Evolutionary conservation across 1,140 invertebrate species (phyloP), one percentile per base, ranked within the genome.

Genomic region (Drosophila sturtevanti): DNA sequence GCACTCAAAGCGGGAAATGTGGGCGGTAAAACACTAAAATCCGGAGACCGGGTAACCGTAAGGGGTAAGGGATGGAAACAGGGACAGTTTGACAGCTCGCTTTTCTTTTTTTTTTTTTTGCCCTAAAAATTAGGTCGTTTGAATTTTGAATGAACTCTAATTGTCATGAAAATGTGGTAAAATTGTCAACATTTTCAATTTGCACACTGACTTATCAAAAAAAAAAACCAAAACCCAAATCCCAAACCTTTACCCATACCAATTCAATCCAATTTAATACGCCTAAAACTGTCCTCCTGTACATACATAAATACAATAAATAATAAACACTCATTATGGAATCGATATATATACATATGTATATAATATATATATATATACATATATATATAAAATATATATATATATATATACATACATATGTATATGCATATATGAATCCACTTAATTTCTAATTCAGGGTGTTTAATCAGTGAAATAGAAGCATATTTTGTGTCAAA

Each of bases 141-240:
- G 66, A 81, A 85, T 85, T 71, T 86, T 71, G 81, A 81, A 85
- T 85, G 48, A 86, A 74, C 69, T 86, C 73, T 78, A 85, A 85
- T 85, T 85, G 81, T 86, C 77, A 68, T 71, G 78, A 84, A 84
- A 84, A 76, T 84, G 68, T 55, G 77, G 72, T 74, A 68, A 82
- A 84, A 79, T 81, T 51, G 48, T 75, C 72, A 75, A 75, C 68
- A 68, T 54, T 64, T 27, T 44, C 63, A 48, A 68, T 72, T 72
- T 58, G 58, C 62, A 68, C 35, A 68, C 35, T 63, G 38, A 77
- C 55, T 58, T 22, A 11, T 56, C 14, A 18, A 56, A 56, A 21
- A 10, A 18, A 14, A 16, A 31, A 31, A 31, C 27, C 27, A 31
- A 31, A 31, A 31, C 27, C 5, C 16, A 48, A 48, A 48, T 48